phyloP scores from a whole-genome alignment of 2,113 vertebrate genomes.

The Lepus europaeus region DNA sequence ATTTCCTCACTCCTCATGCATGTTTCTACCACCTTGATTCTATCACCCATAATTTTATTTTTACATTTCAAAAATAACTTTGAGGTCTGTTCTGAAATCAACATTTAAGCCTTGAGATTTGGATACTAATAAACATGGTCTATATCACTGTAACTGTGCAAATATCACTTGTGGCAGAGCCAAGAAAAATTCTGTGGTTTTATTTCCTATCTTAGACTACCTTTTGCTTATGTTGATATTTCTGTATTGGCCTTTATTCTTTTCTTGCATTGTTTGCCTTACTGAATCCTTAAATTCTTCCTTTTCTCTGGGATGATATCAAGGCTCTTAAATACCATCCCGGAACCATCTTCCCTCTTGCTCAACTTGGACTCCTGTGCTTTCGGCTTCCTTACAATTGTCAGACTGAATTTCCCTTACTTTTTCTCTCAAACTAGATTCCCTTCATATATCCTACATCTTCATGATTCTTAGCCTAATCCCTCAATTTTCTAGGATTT shows the following conservation, averaged over 20 bases:
- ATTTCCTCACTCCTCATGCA: too few relatives aligned
- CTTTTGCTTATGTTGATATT: constrained; percentile 10
- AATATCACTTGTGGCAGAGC: background rate
- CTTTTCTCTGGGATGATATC: background rate
- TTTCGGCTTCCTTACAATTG: background rate
- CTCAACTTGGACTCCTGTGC: background rate
- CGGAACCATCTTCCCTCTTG: background rate
- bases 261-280: background rate
- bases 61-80: constrained; percentile 24
- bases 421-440: background rate
- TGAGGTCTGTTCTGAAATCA: background rate
- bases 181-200: background rate
- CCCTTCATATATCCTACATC: background rate
- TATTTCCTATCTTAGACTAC: background rate
- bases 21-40: background rate
- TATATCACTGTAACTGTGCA: background rate
- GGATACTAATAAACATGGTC: background rate
- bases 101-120: background rate
- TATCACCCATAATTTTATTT: background rate
- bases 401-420: background rate
- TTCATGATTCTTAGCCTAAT: background rate
- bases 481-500: background rate
- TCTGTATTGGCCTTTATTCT: background rate
- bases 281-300: background rate
- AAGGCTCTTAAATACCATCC: background rate